Conservation (phyloP, 2,888 invertebrate species). For the Philereme vetulata region DNA sequence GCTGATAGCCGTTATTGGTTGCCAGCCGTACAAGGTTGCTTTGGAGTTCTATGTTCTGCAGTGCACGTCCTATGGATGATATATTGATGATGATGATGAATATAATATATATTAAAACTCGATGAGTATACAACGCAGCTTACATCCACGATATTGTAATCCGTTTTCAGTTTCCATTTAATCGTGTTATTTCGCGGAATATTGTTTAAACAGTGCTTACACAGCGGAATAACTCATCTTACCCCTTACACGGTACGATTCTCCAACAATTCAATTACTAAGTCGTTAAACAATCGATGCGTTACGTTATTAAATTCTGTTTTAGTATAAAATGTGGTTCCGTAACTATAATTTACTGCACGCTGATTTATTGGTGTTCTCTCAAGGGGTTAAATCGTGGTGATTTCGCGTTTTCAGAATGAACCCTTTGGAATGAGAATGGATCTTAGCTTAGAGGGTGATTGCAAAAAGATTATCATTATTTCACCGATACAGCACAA, state of each 20-base stretch:
- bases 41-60: too few relatives aligned
- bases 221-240: conserved; percentile 29
- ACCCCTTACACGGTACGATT: conserved; percentile 31
- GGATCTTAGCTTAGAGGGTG: conserved; percentile 42
- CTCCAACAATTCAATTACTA: conserved; percentile 72
- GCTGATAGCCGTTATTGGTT: too few relatives aligned
- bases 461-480: conserved; percentile 1
- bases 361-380: conserved; percentile 63
- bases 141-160: conserved; percentile 25
- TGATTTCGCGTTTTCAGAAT: conserved; percentile 66
- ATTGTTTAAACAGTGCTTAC: conserved; percentile 29
- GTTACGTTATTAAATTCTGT: conserved; percentile 76
- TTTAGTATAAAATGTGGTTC: conserved; percentile 77
- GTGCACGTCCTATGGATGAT: too few relatives aligned
- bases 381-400: conserved; percentile 59
- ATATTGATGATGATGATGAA: too few relatives aligned
- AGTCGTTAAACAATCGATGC: conserved; percentile 80
- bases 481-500: too few relatives aligned
- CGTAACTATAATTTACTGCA: conserved; percentile 73
- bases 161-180: conserved; percentile 27
- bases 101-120: too few relatives aligned
- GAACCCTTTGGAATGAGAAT: conserved; percentile 37
- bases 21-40: too few relatives aligned
- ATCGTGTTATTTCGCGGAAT: conserved; percentile 29
- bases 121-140: background rate